Evolutionary conservation across 2,888 invertebrate species (phyloP), one percentile per base, ranked within the genome.

Genomic region (Omphaloscelis lunosa): DNA sequence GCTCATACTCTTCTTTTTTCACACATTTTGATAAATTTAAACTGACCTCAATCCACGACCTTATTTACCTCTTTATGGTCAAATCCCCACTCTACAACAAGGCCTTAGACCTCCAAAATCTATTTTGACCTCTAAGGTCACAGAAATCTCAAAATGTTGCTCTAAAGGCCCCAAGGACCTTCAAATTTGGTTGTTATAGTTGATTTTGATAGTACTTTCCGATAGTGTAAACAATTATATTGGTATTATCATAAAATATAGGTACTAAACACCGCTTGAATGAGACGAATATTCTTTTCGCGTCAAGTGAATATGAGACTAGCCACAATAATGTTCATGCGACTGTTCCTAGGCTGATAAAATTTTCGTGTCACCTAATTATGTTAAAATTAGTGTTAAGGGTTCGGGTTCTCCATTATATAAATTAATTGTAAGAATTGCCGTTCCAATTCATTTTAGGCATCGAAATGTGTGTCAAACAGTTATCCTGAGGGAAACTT

Each of bases 401-500:
- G 29, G n/a, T n/a, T 20, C 61, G 11, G 23, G 20, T 62, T 61
- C 6, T 29, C 6, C 61, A 23, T 61, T 61, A 34, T 9, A 11
- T 20, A 61, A 20, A 2, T 23, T 20, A 11, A 23, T 61, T 11
- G 34, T 34, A 34, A 34, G 2, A 20, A 61, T 20, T 29, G 11
- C 34, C 11, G 2, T 61, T 34, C 1, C 6, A 23, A 34, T 61
- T 61, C 23, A 23, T 11, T 34, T 20, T 12, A 34, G 1, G 1
- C 15, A 34, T 34, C 34, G 34, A 34, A 62, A 51, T 51, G 20
- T 15, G 20, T 51, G 2, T 45, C n/a, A n/a, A n/a, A n/a, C 97
- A 97, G 97, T 97, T 97, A 97, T 97, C 97, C 97, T 97, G 97
- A 97, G 97, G 97, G 97, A 97, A 97, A 97, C 97, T 98, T 98